Percentiles rank a stretch among this genome's conserved stretches.
These are phyloP conservation scores for Xiphophorus hellerii DNA, from an alignment of 2,113 vertebrate species.

Conservation along the genomic window DNA sequence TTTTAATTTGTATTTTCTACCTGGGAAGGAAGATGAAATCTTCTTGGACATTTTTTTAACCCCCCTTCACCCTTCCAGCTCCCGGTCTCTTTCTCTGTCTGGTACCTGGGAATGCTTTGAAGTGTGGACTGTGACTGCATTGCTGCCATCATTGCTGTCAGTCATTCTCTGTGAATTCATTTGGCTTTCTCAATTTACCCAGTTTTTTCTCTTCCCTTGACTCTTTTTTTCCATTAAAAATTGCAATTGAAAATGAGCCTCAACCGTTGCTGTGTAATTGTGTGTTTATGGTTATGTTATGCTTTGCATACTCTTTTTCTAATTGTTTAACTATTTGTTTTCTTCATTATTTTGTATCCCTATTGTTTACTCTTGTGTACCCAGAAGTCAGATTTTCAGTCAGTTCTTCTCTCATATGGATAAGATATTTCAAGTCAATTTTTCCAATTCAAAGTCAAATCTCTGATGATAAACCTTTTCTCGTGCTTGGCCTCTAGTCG, in stretches of 20 bases:
- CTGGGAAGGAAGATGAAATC: slow-evolving; percentile 66
- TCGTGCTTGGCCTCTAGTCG: no score
- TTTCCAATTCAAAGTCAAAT: no score
- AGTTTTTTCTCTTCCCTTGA: slow-evolving; percentile 67
- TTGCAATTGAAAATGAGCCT: slow-evolving; percentile 74
- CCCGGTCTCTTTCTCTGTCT: slow-evolving; percentile 29
- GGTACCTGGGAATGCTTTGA: slow-evolving; percentile 72
- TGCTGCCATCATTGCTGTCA: slow-evolving; percentile 71
- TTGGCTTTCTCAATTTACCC: slow-evolving; percentile 62
- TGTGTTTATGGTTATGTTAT: slow-evolving; percentile 13
- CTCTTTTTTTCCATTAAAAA: slow-evolving; percentile 79
- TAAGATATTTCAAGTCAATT: not conserved
- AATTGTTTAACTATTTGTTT: not conserved
- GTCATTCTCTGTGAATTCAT: slow-evolving; percentile 79
- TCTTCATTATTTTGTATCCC: not conserved
- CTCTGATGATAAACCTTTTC: no score
- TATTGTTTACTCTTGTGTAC: not conserved
- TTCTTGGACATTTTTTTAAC: slow-evolving; percentile 64
- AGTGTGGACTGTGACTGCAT: slow-evolving; percentile 69
- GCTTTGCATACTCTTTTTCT: slow-evolving; percentile 10
- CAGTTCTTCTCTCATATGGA: not conserved
- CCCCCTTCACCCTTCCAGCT: no score
- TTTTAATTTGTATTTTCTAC: slow-evolving; percentile 76
- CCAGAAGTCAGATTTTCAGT: not conserved
- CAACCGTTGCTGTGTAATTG: slow-evolving; percentile 43